Conservation (phyloP, 2,888 invertebrate genomes). For the Xestia xanthographa region DNA sequence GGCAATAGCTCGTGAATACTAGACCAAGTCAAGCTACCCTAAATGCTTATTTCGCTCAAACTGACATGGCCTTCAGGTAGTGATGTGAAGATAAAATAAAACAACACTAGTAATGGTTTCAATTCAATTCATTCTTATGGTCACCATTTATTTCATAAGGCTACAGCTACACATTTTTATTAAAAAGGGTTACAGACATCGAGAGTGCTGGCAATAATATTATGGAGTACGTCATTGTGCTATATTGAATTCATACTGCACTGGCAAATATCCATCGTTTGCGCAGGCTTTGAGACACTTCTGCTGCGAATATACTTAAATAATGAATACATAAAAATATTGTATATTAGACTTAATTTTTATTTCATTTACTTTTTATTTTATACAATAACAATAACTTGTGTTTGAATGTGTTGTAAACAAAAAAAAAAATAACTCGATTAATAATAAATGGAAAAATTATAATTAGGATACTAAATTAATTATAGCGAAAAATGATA, state of each 20-base stretch:
- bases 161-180: constrained; percentile 11
- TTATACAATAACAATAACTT: too few species aligned
- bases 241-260: not conserved
- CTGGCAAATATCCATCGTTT: too few species aligned
- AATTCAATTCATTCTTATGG: not conserved
- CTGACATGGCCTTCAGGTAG: not conserved
- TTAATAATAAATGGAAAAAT: too few species aligned
- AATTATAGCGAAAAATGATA: not conserved
- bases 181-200: constrained; percentile 43
- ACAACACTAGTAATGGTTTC: constrained; percentile 2
- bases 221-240: not conserved
- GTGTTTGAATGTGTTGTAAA: too few species aligned
- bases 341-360: not conserved
- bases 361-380: too few species aligned
- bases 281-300: constrained; percentile 1
- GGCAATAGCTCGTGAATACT: not conserved
- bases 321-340: constrained; percentile 6
- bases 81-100: constrained; percentile 21
- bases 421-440: too few species aligned
- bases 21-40: not conserved
- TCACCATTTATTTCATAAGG: constrained; percentile 37
- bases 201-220: constrained; percentile 21
- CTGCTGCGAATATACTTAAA: constrained; percentile 8
- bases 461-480: too few species aligned
- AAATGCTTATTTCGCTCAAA: not conserved